Percentiles rank a stretch among this genome's conserved stretches.
These are phyloP conservation scores for Pomacea canaliculata DNA, from an alignment of 2,888 invertebrate genomes.

Conservation along the genomic window DNA sequence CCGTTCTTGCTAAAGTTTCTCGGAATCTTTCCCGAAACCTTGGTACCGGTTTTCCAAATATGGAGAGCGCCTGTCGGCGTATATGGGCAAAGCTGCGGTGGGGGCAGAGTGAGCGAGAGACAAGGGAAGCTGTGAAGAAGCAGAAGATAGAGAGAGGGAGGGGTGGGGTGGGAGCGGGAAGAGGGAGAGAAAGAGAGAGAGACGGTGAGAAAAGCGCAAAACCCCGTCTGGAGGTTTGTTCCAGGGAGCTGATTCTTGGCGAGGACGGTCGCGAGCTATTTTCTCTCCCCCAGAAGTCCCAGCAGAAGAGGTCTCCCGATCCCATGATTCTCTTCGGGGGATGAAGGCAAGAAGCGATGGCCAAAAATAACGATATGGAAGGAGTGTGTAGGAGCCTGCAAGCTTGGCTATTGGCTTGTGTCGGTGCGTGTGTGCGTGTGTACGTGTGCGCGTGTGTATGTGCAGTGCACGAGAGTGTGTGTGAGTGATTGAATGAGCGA, in stretches of 20 bases:
- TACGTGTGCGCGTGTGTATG: no score
- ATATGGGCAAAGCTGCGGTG: background rate
- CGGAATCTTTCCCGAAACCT: background rate
- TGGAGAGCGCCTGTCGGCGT: conserved; percentile 4
- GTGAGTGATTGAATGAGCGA: no score
- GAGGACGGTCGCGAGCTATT: no score
- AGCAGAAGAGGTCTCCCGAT: no score
- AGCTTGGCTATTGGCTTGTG: background rate
- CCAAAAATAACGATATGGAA: background rate
- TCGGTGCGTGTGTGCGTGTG: no score
- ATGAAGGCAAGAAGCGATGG: background rate
- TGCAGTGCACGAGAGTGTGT: no score
- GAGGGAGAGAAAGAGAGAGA: background rate
- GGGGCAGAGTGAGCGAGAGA: background rate
- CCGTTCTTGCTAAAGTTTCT: background rate
- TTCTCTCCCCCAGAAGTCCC: no score
- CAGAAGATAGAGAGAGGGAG: background rate
- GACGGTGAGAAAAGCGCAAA: background rate
- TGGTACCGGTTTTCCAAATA: conserved; percentile 2
- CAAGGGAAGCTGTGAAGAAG: background rate
- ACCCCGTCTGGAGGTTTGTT: background rate
- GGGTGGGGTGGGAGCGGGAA: background rate
- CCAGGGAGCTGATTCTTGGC: no score
- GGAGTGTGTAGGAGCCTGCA: background rate
- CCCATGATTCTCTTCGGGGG: no score